A percentile compares a stretch with the other conserved stretches of the same genome.
Conservation (phyloP, 2,113 vertebrate genomes). For the Condylura cristata region DNA sequence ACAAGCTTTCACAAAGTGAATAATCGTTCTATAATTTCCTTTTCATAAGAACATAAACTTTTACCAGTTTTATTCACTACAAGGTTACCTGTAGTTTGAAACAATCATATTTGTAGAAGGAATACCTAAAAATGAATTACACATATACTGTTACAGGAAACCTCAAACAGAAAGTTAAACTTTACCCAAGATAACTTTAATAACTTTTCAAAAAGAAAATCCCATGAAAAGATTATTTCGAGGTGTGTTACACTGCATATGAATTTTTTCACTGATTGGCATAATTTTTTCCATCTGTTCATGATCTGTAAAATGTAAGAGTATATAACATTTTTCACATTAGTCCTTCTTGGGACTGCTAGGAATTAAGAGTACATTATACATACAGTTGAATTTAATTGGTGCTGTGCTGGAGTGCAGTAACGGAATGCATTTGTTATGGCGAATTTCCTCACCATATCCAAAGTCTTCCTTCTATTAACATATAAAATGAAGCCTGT, state of each 20-base stretch:
- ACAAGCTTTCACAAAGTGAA: conserved; percentile 54
- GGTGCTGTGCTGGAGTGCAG: conserved; percentile 39
- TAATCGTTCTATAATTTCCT: conserved; percentile 64
- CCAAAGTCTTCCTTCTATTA: conserved; percentile 52
- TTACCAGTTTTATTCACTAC: conserved; percentile 55
- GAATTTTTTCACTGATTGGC: conserved; percentile 63
- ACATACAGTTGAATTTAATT: conserved; percentile 66
- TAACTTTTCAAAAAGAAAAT: conserved; percentile 33
- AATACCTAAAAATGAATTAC: conserved; percentile 53
- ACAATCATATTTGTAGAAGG: conserved; percentile 11
- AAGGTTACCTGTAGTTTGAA: conserved; percentile 65
- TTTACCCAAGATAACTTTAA: conserved; percentile 30
- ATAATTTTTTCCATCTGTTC: conserved; percentile 68
- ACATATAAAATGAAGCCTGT: conserved; percentile 58
- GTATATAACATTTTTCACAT: conserved; percentile 65
- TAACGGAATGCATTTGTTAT: conserved; percentile 64
- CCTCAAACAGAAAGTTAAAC: conserved; percentile 38
- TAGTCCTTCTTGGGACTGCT: conserved; percentile 50
- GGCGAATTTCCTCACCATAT: conserved; percentile 51
- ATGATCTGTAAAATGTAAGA: conserved; percentile 35
- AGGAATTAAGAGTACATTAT: conserved; percentile 67
- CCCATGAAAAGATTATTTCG: conserved; percentile 55
- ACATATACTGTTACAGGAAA: conserved; percentile 32
- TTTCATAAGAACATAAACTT: conserved; percentile 45
- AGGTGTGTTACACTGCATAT: conserved; percentile 44